phyloP scores from a whole-genome alignment of 92 coral and sea anemone species.

The Nematostella vectensis region DNA sequence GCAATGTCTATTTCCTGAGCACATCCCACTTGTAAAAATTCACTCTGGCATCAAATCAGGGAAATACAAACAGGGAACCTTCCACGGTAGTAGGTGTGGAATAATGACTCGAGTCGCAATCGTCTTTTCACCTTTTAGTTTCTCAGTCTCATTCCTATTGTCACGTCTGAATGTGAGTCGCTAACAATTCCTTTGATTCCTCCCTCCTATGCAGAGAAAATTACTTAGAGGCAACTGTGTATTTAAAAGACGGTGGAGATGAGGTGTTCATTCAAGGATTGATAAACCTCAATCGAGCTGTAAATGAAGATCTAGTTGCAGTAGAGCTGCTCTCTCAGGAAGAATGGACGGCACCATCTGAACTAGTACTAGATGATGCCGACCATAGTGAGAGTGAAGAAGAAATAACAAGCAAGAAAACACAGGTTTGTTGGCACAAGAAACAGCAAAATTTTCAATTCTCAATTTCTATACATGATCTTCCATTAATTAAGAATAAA shows the following conservation, averaged over 20 bases:
- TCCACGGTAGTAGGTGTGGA: slow-evolving; percentile 89
- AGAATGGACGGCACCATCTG: slow-evolving; percentile 84
- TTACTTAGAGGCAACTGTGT: slow-evolving; percentile 83
- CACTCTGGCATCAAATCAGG: slow-evolving; percentile 92
- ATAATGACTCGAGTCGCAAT: too few species aligned
- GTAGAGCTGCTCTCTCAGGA: slow-evolving; percentile 75
- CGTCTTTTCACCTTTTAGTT: too few species aligned
- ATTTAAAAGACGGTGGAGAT: slow-evolving; percentile 55
- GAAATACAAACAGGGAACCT: slow-evolving; percentile 80
- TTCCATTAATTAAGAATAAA: too few species aligned
- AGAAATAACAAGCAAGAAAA: too few species aligned
- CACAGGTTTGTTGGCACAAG: too few species aligned
- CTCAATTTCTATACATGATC: too few species aligned
- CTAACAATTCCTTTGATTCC: too few species aligned
- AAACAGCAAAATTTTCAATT: too few species aligned
- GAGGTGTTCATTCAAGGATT: slow-evolving; percentile 93
- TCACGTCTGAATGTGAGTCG: too few species aligned
- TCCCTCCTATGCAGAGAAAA: too few species aligned
- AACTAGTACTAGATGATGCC: slow-evolving; percentile 58
- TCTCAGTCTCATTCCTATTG: too few species aligned
- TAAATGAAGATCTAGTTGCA: slow-evolving; percentile 85
- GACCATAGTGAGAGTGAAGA: slow-evolving; percentile 35
- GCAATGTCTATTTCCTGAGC: slow-evolving; percentile 69
- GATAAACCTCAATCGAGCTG: slow-evolving; percentile 85
- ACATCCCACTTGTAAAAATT: slow-evolving; percentile 70